Percentiles rank a stretch among this genome's conserved stretches.
These are phyloP conservation scores for Todus mexicanus DNA, from an alignment of 2,797 vertebrate species.

Conservation along the genomic window DNA sequence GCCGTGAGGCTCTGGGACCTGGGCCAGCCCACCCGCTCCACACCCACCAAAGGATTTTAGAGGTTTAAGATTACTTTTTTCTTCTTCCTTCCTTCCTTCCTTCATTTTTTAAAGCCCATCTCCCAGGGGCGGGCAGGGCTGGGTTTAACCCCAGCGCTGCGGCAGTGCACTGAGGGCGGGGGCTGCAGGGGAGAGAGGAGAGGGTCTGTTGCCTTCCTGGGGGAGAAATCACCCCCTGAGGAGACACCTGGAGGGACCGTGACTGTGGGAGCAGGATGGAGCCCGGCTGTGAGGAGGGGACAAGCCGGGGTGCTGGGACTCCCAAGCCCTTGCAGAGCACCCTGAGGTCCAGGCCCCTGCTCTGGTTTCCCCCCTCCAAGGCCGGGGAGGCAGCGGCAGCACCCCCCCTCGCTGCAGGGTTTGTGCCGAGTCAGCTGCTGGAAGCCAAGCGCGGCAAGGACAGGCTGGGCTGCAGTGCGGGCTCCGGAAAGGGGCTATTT, in stretches of 20 bases:
- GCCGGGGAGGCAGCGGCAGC: neutral
- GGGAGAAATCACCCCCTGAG: no score
- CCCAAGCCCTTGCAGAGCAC: accelerated
- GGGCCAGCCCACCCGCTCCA: neutral
- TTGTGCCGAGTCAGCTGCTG: conserved; percentile 65
- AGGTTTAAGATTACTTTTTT: no score
- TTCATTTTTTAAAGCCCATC: neutral
- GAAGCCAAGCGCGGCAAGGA: conserved; percentile 58
- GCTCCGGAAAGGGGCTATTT: conserved; percentile 69
- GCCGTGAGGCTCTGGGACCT: neutral
- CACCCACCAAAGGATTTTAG: neutral
- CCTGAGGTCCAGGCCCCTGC: accelerated
- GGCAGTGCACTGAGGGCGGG: neutral
- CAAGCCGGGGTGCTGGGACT: neutral
- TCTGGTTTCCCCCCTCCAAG: neutral
- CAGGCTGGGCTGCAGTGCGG: conserved; percentile 59
- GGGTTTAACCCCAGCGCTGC: neutral
- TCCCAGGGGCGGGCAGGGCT: neutral
- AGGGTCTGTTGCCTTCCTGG: neutral
- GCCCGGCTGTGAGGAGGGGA: neutral
- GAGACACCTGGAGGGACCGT: accelerated
- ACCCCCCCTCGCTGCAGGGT: accelerated
- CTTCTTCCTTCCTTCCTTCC: neutral
- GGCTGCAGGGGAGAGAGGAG: no score
- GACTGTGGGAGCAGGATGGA: neutral